These are phyloP conservation scores for Drosophila pruinosa DNA, from an alignment of 1,140 invertebrate species.

Conservation along the genomic window DNA sequence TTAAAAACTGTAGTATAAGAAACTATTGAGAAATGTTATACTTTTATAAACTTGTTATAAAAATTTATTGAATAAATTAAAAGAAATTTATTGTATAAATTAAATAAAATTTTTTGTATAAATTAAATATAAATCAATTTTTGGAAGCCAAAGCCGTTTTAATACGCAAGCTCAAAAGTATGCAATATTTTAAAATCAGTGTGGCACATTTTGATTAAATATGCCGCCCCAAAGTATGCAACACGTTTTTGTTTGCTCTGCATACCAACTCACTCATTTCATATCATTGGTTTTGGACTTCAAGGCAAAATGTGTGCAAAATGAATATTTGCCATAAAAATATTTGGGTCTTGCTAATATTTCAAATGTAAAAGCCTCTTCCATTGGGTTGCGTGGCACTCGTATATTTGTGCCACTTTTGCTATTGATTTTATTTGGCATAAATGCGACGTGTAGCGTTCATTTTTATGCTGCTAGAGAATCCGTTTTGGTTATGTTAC, in stretches of 20 bases:
- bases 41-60: too few species aligned
- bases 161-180: neutral
- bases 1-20: too few species aligned
- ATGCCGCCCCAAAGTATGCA: constrained; percentile 38
- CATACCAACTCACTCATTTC: constrained; percentile 7
- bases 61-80: too few species aligned
- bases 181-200: constrained; percentile 17
- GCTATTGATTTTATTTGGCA: constrained; percentile 78
- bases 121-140: too few species aligned
- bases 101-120: too few species aligned
- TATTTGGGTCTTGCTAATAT: constrained; percentile 66
- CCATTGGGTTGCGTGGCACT: constrained; percentile 19
- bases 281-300: neutral
- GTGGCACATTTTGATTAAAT: constrained; percentile 26
- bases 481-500: constrained; percentile 30
- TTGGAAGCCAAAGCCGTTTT: too few species aligned
- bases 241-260: constrained; percentile 25
- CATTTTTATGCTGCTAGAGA: constrained; percentile 38
- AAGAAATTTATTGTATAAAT: too few species aligned
- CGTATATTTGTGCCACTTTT: constrained; percentile 61
- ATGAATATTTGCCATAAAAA: constrained; percentile 29
- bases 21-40: too few species aligned
- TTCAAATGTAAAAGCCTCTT: constrained; percentile 54
- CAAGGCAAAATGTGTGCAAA: neutral
- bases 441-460: constrained; percentile 62